These are phyloP conservation scores for Endotricha flammealis DNA, from an alignment of 2,888 invertebrate genomes.

Conservation along the genomic window DNA sequence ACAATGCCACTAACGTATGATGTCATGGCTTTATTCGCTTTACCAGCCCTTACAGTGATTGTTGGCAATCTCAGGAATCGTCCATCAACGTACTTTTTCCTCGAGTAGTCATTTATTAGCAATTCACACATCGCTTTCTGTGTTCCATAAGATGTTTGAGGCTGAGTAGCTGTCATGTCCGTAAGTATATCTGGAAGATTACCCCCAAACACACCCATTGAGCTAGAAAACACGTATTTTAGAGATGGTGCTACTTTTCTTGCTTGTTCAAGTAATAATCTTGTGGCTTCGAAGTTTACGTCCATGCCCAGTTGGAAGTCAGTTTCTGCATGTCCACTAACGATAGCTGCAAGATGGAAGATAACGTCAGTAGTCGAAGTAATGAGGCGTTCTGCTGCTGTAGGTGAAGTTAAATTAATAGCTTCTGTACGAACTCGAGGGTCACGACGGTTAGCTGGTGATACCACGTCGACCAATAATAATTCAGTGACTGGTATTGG, in stretches of 20 bases:
- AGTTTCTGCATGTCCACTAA: conserved; percentile 60
- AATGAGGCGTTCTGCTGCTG: conserved; percentile 36
- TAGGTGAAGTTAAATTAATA: conserved; percentile 29
- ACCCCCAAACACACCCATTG: conserved; percentile 55
- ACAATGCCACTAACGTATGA: conserved; percentile 63
- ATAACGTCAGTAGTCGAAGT: conserved; percentile 35
- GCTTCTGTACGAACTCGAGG: conserved; percentile 32
- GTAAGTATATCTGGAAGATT: conserved; percentile 37
- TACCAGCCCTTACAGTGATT: conserved; percentile 57
- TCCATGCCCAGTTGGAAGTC: conserved; percentile 57
- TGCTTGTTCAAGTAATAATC: conserved; percentile 48
- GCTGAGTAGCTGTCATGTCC: conserved; percentile 47
- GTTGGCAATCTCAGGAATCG: conserved; percentile 55
- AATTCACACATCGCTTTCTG: conserved; percentile 62
- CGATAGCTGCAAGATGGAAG: conserved; percentile 61
- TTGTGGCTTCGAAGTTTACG: conserved; percentile 59
- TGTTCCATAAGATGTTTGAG: conserved; percentile 58
- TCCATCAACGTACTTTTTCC: conserved; percentile 56
- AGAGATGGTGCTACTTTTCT: conserved; percentile 34
- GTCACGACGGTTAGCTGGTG: conserved; percentile 24
- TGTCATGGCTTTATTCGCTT: conserved; percentile 58
- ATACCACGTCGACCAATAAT: conserved; percentile 26
- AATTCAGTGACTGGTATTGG: conserved; percentile 29
- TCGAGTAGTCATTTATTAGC: conserved; percentile 54
- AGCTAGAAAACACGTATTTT: conserved; percentile 53